These are phyloP conservation scores for Engystomops pustulosus DNA, from an alignment of 2,113 vertebrate genomes.

Conservation along the genomic window DNA sequence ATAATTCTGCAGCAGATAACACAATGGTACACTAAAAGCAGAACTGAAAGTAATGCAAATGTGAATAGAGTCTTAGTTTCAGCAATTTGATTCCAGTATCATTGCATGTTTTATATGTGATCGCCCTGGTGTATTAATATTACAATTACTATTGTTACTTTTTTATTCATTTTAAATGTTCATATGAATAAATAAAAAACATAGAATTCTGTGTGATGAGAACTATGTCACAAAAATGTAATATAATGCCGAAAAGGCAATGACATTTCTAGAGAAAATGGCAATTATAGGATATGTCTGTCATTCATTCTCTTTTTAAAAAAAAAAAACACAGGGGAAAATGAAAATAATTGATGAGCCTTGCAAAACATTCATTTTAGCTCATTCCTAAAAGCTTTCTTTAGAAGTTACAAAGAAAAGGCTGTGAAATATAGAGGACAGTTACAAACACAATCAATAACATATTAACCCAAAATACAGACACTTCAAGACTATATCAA, in stretches of 20 bases:
- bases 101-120: background rate
- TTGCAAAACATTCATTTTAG: slow-evolving; percentile 20
- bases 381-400: background rate
- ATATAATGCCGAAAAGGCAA: slow-evolving; percentile 21
- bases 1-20: background rate
- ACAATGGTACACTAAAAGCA: background rate
- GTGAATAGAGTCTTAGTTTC: background rate
- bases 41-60: too few relatives aligned
- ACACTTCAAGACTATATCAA: background rate
- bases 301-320: slow-evolving; percentile 19
- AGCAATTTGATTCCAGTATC: background rate
- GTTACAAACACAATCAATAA: background rate
- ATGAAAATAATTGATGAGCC: slow-evolving; percentile 26
- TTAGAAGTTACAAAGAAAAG: slow-evolving; percentile 1
- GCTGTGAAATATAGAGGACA: background rate
- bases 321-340: slow-evolving; percentile 12
- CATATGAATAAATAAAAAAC: background rate
- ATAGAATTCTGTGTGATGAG: background rate
- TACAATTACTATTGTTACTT: background rate
- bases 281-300: slow-evolving; percentile 14
- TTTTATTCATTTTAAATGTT: background rate
- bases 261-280: slow-evolving; percentile 37
- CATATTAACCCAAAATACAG: background rate
- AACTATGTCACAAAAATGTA: background rate
- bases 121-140: background rate